Evolutionary conservation across 2,888 invertebrate species (phyloP).

Genomic region (Phyllotreta cruciferae): DNA sequence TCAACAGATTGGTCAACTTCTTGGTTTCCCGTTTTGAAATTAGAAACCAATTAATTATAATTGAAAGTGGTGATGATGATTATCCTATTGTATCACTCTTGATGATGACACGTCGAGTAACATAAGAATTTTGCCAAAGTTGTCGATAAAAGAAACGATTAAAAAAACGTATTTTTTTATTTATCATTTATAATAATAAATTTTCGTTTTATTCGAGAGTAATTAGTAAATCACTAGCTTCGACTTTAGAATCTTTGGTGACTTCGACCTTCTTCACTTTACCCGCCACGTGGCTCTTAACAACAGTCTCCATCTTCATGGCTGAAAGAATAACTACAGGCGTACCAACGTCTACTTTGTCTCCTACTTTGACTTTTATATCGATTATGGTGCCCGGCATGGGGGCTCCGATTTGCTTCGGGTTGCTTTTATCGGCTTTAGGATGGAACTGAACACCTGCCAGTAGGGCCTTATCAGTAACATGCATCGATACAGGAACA

Average conservation of each 20-base stretch:
- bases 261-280: slow-evolving; percentile 78
- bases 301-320: slow-evolving; percentile 99
- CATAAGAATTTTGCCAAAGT: too few relatives aligned
- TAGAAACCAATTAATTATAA: too few relatives aligned
- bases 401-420: slow-evolving; percentile 94
- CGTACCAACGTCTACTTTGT: slow-evolving; percentile 89
- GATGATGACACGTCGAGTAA: too few relatives aligned
- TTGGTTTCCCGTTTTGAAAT: too few relatives aligned
- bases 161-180: too few relatives aligned
- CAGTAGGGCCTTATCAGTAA: slow-evolving; percentile 88
- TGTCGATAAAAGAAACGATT: too few relatives aligned
- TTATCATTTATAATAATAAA: too few relatives aligned
- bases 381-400: slow-evolving; percentile 98
- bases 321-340: slow-evolving; percentile 94
- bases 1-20: too few relatives aligned
- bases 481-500: slow-evolving; percentile 92
- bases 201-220: too few relatives aligned
- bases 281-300: slow-evolving; percentile 91
- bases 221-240: slow-evolving; percentile 64
- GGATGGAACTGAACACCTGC: slow-evolving; percentile 95
- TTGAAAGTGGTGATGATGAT: too few relatives aligned
- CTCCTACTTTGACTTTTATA: slow-evolving; percentile 91
- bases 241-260: slow-evolving; percentile 85
- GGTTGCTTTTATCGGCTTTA: slow-evolving; percentile 88
- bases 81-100: too few relatives aligned